phyloP scores from a whole-genome alignment of 2,113 vertebrate genomes.

The Echinops telfairi region DNA sequence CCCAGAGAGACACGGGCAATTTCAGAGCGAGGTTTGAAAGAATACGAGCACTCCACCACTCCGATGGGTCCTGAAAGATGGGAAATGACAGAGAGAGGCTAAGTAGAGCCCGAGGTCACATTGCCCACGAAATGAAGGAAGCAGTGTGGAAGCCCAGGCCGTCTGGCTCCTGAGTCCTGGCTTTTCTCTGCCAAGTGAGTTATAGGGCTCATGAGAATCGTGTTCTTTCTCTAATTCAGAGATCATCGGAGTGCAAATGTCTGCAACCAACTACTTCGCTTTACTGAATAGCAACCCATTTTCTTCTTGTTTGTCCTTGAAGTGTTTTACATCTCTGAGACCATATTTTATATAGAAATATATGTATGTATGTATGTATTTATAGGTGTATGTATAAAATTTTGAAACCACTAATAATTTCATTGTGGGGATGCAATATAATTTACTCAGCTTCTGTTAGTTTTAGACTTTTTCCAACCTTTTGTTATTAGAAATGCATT shows the following conservation, averaged over 20 bases:
- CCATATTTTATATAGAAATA: background rate
- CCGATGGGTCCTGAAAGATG: background rate
- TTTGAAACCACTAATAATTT: constrained; percentile 18
- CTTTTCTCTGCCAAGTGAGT: background rate
- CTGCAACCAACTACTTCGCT: background rate
- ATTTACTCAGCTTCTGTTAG: background rate
- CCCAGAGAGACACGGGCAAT: background rate
- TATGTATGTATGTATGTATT: no score
- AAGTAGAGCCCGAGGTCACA: background rate
- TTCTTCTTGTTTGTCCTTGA: constrained; percentile 12
- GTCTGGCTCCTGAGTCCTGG: background rate
- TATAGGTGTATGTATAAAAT: no score
- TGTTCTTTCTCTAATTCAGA: background rate
- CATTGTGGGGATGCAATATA: background rate
- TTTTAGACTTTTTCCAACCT: background rate
- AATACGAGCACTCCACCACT: background rate
- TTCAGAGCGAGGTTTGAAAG: constrained; percentile 6
- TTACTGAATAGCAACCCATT: background rate
- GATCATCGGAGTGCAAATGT: background rate
- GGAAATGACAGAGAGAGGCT: background rate
- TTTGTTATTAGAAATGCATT: background rate
- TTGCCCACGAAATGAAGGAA: background rate
- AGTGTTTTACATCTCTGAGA: background rate
- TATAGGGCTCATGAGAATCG: background rate
- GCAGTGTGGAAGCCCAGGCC: background rate